Percentiles rank a stretch among this genome's conserved stretches.
Conservation (phyloP, 2,113 vertebrate species). For the Clarias magur region DNA sequence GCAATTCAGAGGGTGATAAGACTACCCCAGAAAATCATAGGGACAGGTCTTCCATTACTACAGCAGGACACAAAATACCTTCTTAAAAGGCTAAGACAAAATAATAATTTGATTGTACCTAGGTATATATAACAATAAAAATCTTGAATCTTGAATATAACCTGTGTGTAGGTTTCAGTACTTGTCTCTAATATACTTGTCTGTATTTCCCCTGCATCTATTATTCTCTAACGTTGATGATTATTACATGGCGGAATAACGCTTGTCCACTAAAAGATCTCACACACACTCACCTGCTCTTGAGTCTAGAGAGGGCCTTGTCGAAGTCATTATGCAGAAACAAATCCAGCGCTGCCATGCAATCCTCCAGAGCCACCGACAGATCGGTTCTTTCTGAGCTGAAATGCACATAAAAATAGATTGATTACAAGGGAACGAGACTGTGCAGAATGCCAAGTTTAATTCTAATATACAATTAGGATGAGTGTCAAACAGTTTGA, state of each 20-base stretch:
- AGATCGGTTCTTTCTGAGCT: slow-evolving; percentile 80
- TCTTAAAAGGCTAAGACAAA: too few species aligned
- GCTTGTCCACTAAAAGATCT: background rate
- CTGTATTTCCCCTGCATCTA: too few species aligned
- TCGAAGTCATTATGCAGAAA: slow-evolving; percentile 94
- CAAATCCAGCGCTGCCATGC: slow-evolving; percentile 89
- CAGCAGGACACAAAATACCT: too few species aligned
- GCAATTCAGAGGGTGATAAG: too few species aligned
- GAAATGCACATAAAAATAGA: slow-evolving; percentile 49
- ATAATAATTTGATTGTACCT: too few species aligned
- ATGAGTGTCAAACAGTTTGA: too few species aligned
- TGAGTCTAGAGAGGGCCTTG: slow-evolving; percentile 83
- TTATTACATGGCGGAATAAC: background rate
- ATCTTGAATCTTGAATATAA: background rate
- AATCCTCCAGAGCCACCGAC: slow-evolving; percentile 85
- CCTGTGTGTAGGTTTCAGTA: too few species aligned
- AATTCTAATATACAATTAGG: background rate
- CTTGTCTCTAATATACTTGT: too few species aligned
- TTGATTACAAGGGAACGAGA: background rate
- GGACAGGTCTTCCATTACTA: too few species aligned
- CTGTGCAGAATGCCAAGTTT: background rate
- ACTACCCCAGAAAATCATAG: too few species aligned
- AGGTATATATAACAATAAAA: too few species aligned
- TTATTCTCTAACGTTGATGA: background rate
- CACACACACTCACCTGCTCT: slow-evolving; percentile 78